A percentile compares a stretch with the other conserved stretches of the same genome.
Conservation (phyloP, 2,113 vertebrate genomes). For the Capreolus pygargus region DNA sequence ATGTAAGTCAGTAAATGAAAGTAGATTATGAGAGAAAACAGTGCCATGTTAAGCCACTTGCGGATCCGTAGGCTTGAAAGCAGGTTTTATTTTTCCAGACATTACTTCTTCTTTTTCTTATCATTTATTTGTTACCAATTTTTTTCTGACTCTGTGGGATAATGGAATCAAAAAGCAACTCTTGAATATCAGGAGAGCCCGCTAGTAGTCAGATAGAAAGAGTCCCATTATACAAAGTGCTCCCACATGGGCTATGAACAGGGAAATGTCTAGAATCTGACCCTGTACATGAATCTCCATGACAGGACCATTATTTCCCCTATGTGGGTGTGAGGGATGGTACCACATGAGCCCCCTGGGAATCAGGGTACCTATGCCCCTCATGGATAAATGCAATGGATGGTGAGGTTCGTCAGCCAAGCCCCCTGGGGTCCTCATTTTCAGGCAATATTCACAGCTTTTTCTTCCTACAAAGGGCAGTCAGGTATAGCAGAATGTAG, state of each 20-base stretch:
- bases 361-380: background rate
- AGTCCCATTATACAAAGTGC: constrained; percentile 20
- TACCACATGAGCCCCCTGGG: background rate
- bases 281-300: background rate
- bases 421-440: background rate
- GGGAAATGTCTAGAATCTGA: background rate
- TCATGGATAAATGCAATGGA: background rate
- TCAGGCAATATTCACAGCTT: background rate
- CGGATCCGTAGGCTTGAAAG: background rate
- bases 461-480: background rate
- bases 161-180: constrained; percentile 43
- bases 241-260: background rate
- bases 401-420: background rate
- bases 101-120: background rate
- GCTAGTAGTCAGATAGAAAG: background rate
- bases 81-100: background rate
- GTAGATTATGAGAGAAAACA: background rate
- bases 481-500: background rate
- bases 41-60: background rate
- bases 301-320: background rate
- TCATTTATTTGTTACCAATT: background rate
- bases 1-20: background rate
- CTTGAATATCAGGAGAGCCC: constrained; percentile 9
- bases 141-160: constrained; percentile 28
- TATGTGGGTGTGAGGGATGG: background rate